Conservation (phyloP, 2,797 vertebrate genomes). For the Danio albolineatus region DNA sequence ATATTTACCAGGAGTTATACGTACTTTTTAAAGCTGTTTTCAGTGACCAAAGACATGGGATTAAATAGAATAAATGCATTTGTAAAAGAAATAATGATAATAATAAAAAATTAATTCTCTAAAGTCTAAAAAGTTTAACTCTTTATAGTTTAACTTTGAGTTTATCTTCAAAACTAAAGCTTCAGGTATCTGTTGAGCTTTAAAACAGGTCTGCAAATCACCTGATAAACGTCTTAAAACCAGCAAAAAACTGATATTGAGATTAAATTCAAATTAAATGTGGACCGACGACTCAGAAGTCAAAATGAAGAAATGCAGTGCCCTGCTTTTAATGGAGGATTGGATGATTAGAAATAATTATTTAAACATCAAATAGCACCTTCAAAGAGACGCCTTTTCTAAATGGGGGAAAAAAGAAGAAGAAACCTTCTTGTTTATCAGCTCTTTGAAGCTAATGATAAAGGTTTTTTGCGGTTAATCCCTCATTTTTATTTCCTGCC, state of each 20-base stretch:
- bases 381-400: constrained; percentile 25
- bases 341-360: constrained; percentile 34
- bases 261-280: constrained; percentile 38
- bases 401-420: background rate
- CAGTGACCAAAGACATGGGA: no score
- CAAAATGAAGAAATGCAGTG: constrained; percentile 37
- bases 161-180: constrained; percentile 12
- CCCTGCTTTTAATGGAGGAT: constrained; percentile 31
- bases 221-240: background rate
- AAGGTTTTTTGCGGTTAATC: constrained; percentile 72
- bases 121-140: no score
- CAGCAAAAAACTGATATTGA: background rate
- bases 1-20: no score
- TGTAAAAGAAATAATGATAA: no score
- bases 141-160: background rate
- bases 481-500: constrained; percentile 75
- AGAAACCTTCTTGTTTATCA: constrained; percentile 30
- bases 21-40: no score
- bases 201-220: background rate
- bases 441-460: constrained; percentile 37
- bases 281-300: background rate
- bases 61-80: no score
- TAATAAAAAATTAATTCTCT: no score
- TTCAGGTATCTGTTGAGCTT: background rate
- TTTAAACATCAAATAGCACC: constrained; percentile 45